These are phyloP conservation scores for Tillus elongatus DNA, from an alignment of 2,888 invertebrate species.

Conservation along the genomic window DNA sequence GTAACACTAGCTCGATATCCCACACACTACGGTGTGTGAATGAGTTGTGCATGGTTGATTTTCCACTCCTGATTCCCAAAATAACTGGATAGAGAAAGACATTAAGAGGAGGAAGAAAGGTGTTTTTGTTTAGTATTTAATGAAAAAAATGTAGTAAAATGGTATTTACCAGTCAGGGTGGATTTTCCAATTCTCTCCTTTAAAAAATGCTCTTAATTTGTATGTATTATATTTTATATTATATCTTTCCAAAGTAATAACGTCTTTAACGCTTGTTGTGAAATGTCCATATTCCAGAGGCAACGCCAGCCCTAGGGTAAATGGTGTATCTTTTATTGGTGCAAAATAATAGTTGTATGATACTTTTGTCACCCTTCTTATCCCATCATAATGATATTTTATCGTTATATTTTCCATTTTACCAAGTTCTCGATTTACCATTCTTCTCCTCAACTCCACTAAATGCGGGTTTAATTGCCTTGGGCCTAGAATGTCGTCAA, in stretches of 20 bases:
- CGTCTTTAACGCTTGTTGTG: constrained; percentile 65
- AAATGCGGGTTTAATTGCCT: constrained; percentile 55
- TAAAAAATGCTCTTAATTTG: constrained; percentile 64
- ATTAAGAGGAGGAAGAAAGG: no score
- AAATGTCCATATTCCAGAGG: constrained; percentile 73
- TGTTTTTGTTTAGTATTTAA: no score
- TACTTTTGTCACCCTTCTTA: constrained; percentile 73
- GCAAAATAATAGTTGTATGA: constrained; percentile 77
- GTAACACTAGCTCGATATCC: no score
- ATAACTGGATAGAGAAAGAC: no score
- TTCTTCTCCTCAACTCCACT: constrained; percentile 51
- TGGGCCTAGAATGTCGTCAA: constrained; percentile 52
- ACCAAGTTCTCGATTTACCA: constrained; percentile 63
- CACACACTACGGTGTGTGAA: no score
- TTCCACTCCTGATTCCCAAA: no score
- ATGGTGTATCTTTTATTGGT: constrained; percentile 77
- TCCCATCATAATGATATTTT: constrained; percentile 73
- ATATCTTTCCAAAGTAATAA: constrained; percentile 55
- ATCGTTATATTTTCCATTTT: constrained; percentile 57
- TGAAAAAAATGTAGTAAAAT: constrained; percentile 1
- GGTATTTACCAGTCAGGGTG: constrained; percentile 73
- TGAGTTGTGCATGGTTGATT: no score
- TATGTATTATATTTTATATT: constrained; percentile 49
- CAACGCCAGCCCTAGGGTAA: constrained; percentile 75
- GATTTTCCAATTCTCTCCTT: constrained; percentile 64